Evolutionary conservation across 2,888 invertebrate genomes (phyloP).

Genomic region (Carpatolechia fugitivella): DNA sequence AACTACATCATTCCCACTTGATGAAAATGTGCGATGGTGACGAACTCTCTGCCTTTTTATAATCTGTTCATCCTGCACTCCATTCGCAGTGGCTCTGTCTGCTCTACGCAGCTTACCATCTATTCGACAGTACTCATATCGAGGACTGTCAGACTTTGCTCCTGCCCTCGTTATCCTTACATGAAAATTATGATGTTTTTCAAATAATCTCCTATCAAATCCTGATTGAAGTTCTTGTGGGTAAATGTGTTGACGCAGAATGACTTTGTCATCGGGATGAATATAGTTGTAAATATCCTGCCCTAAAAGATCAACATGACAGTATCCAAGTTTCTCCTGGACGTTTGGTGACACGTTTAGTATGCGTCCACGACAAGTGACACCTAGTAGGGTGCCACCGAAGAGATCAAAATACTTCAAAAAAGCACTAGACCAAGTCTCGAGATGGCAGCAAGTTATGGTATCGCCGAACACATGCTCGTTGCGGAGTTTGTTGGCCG

Average conservation of each 20-base stretch:
- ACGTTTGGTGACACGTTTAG: conserved; percentile 91
- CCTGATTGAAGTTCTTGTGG: conserved; percentile 71
- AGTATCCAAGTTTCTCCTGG: conserved; percentile 91
- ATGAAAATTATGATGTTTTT: conserved; percentile 77
- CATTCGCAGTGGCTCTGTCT: conserved; percentile 77
- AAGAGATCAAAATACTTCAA: conserved; percentile 82
- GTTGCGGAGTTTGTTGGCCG: conserved; percentile 91
- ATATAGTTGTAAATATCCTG: conserved; percentile 91
- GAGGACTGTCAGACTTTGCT: conserved; percentile 84
- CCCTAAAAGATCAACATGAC: conserved; percentile 93
- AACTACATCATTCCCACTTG: conserved; percentile 82
- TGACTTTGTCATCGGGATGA: conserved; percentile 90
- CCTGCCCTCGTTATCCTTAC: conserved; percentile 83
- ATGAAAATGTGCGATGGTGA: conserved; percentile 71
- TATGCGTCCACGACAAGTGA: conserved; percentile 90
- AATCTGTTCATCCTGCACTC: conserved; percentile 72
- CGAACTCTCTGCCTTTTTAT: conserved; percentile 73
- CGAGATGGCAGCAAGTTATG: conserved; percentile 67
- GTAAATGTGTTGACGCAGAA: conserved; percentile 84
- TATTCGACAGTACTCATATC: conserved; percentile 85
- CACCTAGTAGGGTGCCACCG: conserved; percentile 89
- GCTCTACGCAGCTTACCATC: conserved; percentile 82
- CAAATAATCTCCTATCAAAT: conserved; percentile 53
- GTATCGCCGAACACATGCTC: conserved; percentile 83
- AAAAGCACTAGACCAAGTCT: conserved; percentile 78